Evolutionary conservation across 2,888 invertebrate species (phyloP).

Genomic region (Agriopis marginaria): DNA sequence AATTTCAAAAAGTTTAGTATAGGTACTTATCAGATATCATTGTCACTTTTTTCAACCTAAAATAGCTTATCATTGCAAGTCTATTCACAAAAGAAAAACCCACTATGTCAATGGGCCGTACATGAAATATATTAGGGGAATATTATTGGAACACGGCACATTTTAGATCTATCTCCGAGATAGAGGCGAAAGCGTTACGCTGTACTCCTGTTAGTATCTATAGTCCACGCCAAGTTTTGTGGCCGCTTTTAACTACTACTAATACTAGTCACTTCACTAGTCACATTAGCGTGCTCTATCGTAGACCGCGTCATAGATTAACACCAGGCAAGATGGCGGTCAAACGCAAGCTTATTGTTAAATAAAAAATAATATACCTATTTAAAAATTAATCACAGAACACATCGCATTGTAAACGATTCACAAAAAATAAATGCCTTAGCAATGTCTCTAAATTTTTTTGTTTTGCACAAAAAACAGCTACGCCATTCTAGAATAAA

Average conservation of each 20-base stretch:
- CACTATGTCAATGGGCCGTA: constrained; percentile 20
- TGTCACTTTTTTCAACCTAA: not conserved
- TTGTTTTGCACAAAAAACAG: too few relatives aligned
- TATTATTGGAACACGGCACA: constrained; percentile 24
- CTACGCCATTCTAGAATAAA: too few relatives aligned
- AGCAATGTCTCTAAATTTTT: not conserved
- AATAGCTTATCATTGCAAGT: constrained; percentile 3
- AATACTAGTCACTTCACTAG: not conserved
- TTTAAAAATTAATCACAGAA: not conserved
- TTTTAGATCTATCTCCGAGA: constrained; percentile 49
- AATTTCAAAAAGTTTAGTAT: too few relatives aligned
- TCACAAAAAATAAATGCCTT: too few relatives aligned
- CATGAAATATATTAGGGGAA: constrained; percentile 20
- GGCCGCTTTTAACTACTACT: not conserved
- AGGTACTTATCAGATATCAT: too few relatives aligned
- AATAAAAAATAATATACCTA: too few relatives aligned
- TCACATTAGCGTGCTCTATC: too few relatives aligned
- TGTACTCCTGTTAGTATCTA: constrained; percentile 45
- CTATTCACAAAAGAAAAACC: constrained; percentile 10
- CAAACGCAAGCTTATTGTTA: too few relatives aligned
- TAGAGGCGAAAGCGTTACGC: constrained; percentile 51
- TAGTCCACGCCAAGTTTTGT: not conserved
- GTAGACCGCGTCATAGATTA: too few relatives aligned
- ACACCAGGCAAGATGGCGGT: too few relatives aligned
- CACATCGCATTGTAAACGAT: not conserved